These are phyloP conservation scores for Scomber japonicus DNA, from an alignment of 2,113 vertebrate genomes.

Conservation along the genomic window DNA sequence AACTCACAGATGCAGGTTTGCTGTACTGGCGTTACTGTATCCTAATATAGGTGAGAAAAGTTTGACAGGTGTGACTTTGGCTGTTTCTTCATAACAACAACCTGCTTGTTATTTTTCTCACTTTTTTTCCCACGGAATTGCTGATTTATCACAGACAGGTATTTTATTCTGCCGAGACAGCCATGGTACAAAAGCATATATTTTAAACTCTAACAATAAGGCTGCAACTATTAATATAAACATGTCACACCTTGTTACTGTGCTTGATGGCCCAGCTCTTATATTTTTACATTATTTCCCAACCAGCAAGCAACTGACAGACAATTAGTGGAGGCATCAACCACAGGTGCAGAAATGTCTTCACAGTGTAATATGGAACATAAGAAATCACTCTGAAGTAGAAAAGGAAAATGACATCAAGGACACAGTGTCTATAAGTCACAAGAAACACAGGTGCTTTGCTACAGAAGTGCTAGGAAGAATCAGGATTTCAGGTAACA, in stretches of 20 bases:
- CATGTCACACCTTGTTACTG: conserved; percentile 4
- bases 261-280: neutral
- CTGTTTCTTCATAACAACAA: neutral
- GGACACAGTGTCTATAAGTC: too few species aligned
- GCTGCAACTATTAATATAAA: conserved; percentile 5
- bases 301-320: conserved; percentile 15
- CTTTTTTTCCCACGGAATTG: neutral
- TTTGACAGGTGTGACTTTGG: neutral
- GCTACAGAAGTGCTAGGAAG: neutral
- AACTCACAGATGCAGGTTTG: neutral
- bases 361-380: neutral
- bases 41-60: neutral
- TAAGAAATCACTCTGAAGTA: neutral
- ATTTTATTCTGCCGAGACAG: neutral
- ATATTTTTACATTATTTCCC: conserved; percentile 5
- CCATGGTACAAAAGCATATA: neutral
- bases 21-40: too few species aligned
- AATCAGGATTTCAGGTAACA: neutral
- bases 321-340: neutral
- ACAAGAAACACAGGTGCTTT: too few species aligned
- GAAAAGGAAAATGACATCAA: neutral
- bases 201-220: conserved; percentile 14
- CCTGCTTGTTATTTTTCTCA: conserved; percentile 15
- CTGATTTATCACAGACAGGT: neutral
- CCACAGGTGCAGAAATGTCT: neutral